A percentile compares a stretch with the other conserved stretches of the same genome.
phyloP scores from a whole-genome alignment of 2,888 invertebrate genomes.

The Linnaemya vulpina region DNA sequence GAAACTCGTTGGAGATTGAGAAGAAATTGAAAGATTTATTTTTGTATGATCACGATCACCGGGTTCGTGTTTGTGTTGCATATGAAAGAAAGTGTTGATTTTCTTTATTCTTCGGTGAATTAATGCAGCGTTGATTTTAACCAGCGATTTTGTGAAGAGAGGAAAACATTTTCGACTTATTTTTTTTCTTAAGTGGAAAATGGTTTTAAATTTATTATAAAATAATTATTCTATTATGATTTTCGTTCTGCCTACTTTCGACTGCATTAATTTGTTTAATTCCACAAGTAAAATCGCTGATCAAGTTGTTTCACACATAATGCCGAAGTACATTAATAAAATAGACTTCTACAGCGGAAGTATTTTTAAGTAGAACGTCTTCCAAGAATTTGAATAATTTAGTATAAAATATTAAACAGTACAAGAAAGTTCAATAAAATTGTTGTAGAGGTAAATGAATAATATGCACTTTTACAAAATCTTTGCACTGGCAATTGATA shows the following conservation, averaged over 20 bases:
- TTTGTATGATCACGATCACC: constrained; percentile 49
- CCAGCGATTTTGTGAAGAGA: constrained; percentile 39
- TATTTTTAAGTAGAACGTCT: not conserved
- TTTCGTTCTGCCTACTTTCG: not conserved
- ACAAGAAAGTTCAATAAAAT: not conserved
- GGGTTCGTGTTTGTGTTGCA: not conserved
- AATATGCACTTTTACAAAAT: not conserved
- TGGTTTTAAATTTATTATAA: not conserved
- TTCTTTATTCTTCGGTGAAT: constrained; percentile 12
- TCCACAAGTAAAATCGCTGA: not conserved
- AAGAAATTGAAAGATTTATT: constrained; percentile 48
- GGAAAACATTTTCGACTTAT: not conserved
- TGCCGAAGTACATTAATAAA: not conserved
- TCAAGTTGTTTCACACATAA: not conserved
- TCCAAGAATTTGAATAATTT: not conserved
- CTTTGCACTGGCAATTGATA: not conserved
- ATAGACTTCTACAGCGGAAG: not conserved
- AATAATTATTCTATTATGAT: not conserved
- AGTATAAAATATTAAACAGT: not conserved
- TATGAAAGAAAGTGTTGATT: constrained; percentile 5
- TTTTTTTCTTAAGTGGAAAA: not conserved
- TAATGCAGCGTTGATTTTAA: constrained; percentile 45
- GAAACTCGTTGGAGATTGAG: constrained; percentile 39
- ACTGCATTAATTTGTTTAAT: not conserved
- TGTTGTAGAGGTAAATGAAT: not conserved